Conservation (phyloP, 2,888 invertebrate species). For the Tethea ocularis region DNA sequence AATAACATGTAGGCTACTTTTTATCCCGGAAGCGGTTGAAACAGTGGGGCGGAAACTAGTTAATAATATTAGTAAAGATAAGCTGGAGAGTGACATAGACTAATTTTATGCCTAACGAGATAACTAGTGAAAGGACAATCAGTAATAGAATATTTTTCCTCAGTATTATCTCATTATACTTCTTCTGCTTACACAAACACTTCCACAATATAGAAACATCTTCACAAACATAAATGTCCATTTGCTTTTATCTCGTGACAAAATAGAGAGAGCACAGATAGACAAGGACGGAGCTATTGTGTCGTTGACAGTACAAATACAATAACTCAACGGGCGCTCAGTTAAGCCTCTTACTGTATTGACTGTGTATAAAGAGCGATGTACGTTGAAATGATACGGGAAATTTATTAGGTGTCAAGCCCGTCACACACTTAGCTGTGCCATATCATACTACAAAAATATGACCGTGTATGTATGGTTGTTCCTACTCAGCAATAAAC, state of each 20-base stretch:
- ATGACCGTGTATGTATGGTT: no score
- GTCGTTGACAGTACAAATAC: slow-evolving; percentile 38
- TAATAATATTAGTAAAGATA: no score
- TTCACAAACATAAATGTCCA: slow-evolving; percentile 3
- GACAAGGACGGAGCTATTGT: slow-evolving; percentile 14
- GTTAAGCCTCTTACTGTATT: slow-evolving; percentile 42
- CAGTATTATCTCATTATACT: not conserved
- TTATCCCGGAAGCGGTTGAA: no score
- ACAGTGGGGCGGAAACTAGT: no score
- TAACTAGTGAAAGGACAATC: no score
- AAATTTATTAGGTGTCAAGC: not conserved
- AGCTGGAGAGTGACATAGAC: no score
- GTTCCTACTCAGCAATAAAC: no score
- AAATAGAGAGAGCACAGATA: not conserved
- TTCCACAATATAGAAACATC: not conserved
- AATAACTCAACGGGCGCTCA: slow-evolving; percentile 40
- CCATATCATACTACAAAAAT: no score
- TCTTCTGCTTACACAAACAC: not conserved
- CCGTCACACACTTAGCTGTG: no score
- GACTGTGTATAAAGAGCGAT: slow-evolving; percentile 16
- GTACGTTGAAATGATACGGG: slow-evolving; percentile 2
- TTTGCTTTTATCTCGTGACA: slow-evolving; percentile 1
- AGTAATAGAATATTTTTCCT: not conserved
- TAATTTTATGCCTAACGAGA: no score
- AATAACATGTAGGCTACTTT: no score